Evolutionary conservation across 2,797 vertebrate genomes (phyloP), one percentile per base, ranked within the genome.

Genomic region (Allobates femoralis): DNA sequence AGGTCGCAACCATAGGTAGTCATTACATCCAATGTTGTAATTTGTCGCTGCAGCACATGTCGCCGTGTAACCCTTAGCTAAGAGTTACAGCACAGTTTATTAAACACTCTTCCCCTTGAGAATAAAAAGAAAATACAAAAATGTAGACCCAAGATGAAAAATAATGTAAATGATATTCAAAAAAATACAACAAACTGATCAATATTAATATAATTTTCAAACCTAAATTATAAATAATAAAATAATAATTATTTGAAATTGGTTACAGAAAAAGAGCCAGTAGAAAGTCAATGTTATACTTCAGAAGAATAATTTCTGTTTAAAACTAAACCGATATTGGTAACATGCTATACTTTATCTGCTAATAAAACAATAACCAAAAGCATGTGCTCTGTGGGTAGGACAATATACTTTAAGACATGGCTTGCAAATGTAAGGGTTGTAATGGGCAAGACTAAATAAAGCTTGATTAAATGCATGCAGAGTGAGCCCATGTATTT

Each of bases 391-490:
- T 89, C 88, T 90, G 66, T 90, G 90, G 51, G 90, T 85, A 91
- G 90, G 85, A 88, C 90, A 58, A 89, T 87, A 66, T 89, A 58
- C 41, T 89, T 90, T 87, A 0, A 88, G 91, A 83, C 88, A 90
- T 89, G 92, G 92, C 91, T 92, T 94, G 92, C 86, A 89, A 79
- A 81, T 90, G 67, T 83, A 90, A 90, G 90, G 91, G 74, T 89
- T 92, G 89, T 90, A 91, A 91, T 82, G 92, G 91, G 91, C 83
- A 88, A 89, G 34, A 90, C 90, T 88, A 87, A 89, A 90, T 58
- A 87, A 50, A 91, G 66, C 87, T 91, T 93, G 90, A 92, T 94
- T 91, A 89, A 90, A 89, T 93, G 94, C 94, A 95, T 95, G 94
- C 92, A 88, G 89, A 91, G 56, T 86, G 82, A 91, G 85, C 86